Evolutionary conservation across 2,797 vertebrate genomes (phyloP), one percentile per base, ranked within the genome.

Genomic region (Pachyuromys duprasi): DNA sequence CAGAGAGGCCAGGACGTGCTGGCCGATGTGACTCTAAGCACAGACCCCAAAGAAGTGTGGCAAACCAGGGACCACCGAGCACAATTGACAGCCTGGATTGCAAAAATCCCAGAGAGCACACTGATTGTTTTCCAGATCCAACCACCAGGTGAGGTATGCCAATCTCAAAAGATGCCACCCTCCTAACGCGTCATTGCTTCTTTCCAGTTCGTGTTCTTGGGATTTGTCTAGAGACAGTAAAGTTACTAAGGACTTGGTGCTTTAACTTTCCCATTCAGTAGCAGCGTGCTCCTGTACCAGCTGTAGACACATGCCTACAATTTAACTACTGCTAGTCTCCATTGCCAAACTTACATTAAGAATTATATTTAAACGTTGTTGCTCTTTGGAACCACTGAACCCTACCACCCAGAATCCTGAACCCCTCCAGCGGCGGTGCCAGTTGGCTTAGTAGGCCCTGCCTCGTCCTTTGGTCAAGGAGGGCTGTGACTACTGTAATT

Each of bases 51-150:
- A 57, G 75, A 75, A 42, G 4, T n/a, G 24, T 33, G 67, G 11
- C 33, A 2, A 4, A 39, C 7, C 26, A 31, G 1, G 0, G 4
- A 14, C 18, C 36, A 28, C 0, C 31, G 28, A 15, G 26, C n/a
- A n/a, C 93, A 82, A 22, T n/a, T 60, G 76, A 89, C 62, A 67
- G 26, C 24, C 63, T 65, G 36, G 70, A 65, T 49, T 88, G 55
- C 36, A 60, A 90, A 95, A 87, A 49, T 11, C 78, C 60, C 91
- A 75, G 90, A 92, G 70, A 94, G 31, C 39, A 63, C 42, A 57
- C 55, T 70, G 57, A 67, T 17, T 5, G 17, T 24, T 18, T 26
- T 49, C 36, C 63, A 24, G 84, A 90, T 79, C 86, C 28, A 33
- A 8, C 76, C 69, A 87, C 39, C 39, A 88, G 42, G 45, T 55